Base-by-base conservation (phyloP, 2,113 vertebrate species). In the Syngnathus floridae region DNA sequence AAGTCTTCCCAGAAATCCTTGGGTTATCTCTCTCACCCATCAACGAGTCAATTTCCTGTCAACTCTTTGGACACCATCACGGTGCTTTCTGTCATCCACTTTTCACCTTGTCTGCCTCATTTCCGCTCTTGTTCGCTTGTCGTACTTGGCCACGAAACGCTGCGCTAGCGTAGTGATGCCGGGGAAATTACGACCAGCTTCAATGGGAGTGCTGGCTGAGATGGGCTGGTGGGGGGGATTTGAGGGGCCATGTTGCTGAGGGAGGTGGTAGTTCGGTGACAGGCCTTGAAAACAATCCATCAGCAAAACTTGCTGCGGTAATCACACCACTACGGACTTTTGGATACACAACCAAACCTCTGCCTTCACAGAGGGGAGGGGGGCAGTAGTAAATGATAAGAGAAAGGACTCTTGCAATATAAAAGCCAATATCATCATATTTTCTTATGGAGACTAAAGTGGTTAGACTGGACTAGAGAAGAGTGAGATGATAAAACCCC, bases 91-190 rank as follows among this genome's bases (percentile, higher is more conserved):
- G 80, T 83, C 77, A 86, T 80, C 76, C 54, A 59, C 66, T 72
- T 71, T 78, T 75, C 78, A 70, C 69, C 72, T 64, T 62, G 66
- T 66, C 70, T 69, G 65, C 67, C 65, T 68, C 74, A 67, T 82
- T 75, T 75, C 83, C 85, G 74, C 73, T 72, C 55, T 71, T 70
- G 61, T 69, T 71, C 51, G 66, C 68, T 72, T 76, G 64, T 61
- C 60, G 40, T 69, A 64, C 73, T 75, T 75, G 74, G 70, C 79
- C 72, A 67, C 75, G 73, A 80, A 85, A 79, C 72, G 78, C 79
- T 81, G 81, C 72, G 81, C 78, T 73, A 85, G 82, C 82, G 82
- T 65, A 78, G 77, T 41, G 74, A 71, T 73, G 78, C 73, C 21
- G 52, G 73, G 71, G 79, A 85, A 82, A 82, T 83, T 77, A 82